phyloP scores from a whole-genome alignment of 1,140 invertebrate genomes.

The Aphaenogaster ashmeadi region DNA sequence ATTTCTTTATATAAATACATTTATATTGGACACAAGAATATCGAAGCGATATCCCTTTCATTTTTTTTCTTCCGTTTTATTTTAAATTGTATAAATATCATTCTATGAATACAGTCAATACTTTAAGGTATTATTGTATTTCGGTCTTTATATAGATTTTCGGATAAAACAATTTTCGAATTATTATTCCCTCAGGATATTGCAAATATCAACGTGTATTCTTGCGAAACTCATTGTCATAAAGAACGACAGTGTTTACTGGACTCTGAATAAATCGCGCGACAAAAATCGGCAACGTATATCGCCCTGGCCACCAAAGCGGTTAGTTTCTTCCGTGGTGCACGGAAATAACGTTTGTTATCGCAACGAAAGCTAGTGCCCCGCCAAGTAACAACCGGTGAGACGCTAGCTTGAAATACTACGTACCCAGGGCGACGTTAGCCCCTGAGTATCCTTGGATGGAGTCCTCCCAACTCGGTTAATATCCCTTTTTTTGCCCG shows the following conservation, averaged over 20 bases:
- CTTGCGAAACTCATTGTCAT: background rate
- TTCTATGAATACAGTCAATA: background rate
- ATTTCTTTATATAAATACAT: background rate
- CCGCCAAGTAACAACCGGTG: slow-evolving; percentile 45
- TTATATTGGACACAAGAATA: background rate
- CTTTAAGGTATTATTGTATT: background rate
- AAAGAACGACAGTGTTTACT: slow-evolving; percentile 16
- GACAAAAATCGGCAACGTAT: slow-evolving; percentile 66
- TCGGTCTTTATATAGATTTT: background rate
- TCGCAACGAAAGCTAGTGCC: slow-evolving; percentile 37
- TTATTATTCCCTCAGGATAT: background rate
- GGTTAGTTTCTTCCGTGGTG: slow-evolving; percentile 60
- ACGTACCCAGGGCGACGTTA: slow-evolving; percentile 2
- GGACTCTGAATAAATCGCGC: slow-evolving; percentile 62
- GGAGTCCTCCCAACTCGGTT: slow-evolving; percentile 30
- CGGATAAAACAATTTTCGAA: background rate
- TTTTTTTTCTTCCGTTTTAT: background rate
- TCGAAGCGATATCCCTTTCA: background rate
- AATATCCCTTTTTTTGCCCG: slow-evolving; percentile 49
- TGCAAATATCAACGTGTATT: background rate
- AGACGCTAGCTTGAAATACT: slow-evolving; percentile 52
- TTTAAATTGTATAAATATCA: background rate
- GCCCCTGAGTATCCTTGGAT: slow-evolving; percentile 12
- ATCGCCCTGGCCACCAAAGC: slow-evolving; percentile 41
- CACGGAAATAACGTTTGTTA: slow-evolving; percentile 69